Conservation (phyloP, 2,113 vertebrate species). For the Columbina picui region DNA sequence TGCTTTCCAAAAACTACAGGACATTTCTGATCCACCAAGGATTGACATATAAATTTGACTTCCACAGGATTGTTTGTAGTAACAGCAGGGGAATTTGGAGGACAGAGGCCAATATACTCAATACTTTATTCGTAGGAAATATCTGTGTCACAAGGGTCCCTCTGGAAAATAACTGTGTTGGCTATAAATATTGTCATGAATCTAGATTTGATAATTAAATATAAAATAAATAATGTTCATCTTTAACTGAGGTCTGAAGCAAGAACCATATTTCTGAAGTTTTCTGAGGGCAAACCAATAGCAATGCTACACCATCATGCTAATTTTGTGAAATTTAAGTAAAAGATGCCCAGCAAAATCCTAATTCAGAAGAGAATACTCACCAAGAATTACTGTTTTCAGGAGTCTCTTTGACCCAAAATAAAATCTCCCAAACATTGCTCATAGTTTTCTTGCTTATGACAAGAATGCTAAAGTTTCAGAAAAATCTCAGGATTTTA, state of each 20-base stretch:
- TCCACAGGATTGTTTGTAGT: neutral
- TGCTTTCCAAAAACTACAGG: neutral
- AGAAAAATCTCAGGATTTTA: neutral
- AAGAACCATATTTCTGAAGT: neutral
- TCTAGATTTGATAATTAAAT: neutral
- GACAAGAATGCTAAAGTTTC: neutral
- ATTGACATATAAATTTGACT: neutral
- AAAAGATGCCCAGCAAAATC: neutral
- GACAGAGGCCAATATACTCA: neutral
- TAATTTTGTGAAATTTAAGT: neutral
- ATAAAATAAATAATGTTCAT: neutral
- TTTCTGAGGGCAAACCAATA: neutral
- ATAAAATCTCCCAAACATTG: conserved; percentile 7
- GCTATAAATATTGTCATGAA: neutral
- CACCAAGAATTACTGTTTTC: neutral
- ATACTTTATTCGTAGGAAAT: neutral
- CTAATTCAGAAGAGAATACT: neutral
- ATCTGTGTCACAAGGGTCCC: neutral
- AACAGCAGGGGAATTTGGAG: neutral
- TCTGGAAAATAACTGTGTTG: neutral
- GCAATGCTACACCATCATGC: neutral
- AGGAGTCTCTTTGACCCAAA: neutral
- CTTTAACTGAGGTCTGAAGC: neutral
- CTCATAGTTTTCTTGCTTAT: neutral
- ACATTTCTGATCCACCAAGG: neutral